These are phyloP conservation scores for Oreohelix idahoensis DNA, from an alignment of 1,140 invertebrate species.

Conservation along the genomic window DNA sequence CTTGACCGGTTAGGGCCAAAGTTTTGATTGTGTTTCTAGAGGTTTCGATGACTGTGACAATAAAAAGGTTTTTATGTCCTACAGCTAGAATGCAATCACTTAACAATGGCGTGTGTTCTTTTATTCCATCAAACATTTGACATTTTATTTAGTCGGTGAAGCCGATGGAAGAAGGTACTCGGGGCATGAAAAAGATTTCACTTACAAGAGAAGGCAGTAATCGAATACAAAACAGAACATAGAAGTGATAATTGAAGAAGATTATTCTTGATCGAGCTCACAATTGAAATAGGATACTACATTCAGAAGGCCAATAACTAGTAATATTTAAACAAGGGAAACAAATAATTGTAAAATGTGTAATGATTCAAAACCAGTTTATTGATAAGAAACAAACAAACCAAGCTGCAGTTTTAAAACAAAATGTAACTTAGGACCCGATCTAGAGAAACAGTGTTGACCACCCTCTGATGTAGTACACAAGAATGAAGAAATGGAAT, in stretches of 20 bases:
- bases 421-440: too few species aligned
- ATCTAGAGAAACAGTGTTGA: too few species aligned
- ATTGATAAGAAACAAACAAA: too few species aligned
- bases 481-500: too few species aligned
- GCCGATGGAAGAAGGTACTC: neutral
- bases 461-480: too few species aligned
- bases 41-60: neutral
- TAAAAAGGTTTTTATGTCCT: neutral
- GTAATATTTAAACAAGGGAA: too few species aligned
- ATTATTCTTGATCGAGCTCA: neutral
- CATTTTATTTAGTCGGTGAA: neutral
- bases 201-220: neutral
- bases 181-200: neutral
- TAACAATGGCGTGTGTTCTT: neutral
- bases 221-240: neutral
- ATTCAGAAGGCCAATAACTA: too few species aligned
- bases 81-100: neutral
- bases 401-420: too few species aligned
- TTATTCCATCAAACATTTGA: slow-evolving; percentile 9
- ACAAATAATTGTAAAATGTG: too few species aligned
- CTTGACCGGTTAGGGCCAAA: neutral
- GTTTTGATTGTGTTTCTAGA: neutral
- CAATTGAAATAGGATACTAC: too few species aligned
- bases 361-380: too few species aligned
- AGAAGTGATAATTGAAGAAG: neutral